Conservation (phyloP, 2,888 invertebrate genomes). For the Philonicus albiceps region DNA sequence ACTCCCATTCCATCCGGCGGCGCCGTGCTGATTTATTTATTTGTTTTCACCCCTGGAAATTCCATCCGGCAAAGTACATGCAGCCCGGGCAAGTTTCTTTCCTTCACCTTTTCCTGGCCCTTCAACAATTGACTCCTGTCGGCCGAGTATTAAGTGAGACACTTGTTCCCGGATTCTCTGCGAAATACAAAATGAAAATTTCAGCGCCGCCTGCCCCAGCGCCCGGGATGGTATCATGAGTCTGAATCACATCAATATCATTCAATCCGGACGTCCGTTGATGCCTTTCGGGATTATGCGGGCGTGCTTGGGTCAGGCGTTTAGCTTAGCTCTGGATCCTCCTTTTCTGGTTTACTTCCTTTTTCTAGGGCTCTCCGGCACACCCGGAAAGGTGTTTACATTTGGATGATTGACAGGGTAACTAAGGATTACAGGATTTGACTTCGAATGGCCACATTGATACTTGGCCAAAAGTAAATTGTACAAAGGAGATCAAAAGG, state of each 20-base stretch:
- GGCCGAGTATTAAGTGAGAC: constrained; percentile 4
- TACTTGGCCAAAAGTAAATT: background rate
- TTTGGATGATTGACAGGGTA: background rate
- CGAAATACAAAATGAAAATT: constrained; percentile 2
- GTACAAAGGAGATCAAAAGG: background rate
- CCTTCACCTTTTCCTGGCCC: background rate
- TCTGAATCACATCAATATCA: constrained; percentile 11
- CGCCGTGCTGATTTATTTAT: constrained; percentile 16
- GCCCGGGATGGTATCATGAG: background rate
- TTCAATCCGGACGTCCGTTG: constrained; percentile 12
- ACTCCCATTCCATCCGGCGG: background rate
- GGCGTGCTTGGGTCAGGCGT: background rate
- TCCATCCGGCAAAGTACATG: background rate
- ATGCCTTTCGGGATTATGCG: background rate
- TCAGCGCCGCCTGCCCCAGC: background rate
- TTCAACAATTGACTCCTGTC: constrained; percentile 1
- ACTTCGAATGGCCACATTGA: background rate
- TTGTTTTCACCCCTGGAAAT: background rate
- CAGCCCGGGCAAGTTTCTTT: background rate
- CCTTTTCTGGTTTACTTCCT: background rate
- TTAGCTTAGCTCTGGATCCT: background rate
- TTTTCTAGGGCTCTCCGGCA: background rate
- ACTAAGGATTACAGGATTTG: background rate
- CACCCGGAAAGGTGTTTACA: background rate
- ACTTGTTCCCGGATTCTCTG: background rate